A percentile compares a stretch with the other conserved stretches of the same genome.
Conservation (phyloP, 1,140 invertebrate species). For the Rhyacophila brunnea region DNA sequence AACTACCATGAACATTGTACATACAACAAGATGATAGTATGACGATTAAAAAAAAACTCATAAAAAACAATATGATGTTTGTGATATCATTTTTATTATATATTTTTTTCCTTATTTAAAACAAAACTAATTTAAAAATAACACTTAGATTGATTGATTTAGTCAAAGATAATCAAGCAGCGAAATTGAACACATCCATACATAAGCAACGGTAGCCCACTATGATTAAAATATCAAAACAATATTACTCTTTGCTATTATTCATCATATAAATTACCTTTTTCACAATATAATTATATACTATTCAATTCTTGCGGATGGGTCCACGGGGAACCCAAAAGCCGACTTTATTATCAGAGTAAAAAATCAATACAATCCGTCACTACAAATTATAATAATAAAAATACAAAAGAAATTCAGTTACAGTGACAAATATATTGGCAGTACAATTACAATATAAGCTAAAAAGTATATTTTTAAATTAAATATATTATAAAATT, state of each 20-base stretch:
- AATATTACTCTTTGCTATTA: background rate
- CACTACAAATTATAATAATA: slow-evolving; percentile 16
- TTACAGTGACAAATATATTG: slow-evolving; percentile 15
- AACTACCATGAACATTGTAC: slow-evolving; percentile 32
- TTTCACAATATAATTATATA: slow-evolving; percentile 12
- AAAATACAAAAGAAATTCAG: slow-evolving; percentile 17
- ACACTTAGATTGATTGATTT: slow-evolving; percentile 28
- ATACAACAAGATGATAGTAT: slow-evolving; percentile 24
- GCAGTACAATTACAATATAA: slow-evolving; percentile 30
- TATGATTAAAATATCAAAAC: slow-evolving; percentile 4
- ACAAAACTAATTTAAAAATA: slow-evolving; percentile 21
- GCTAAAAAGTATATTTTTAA: slow-evolving; percentile 18
- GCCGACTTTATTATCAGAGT: slow-evolving; percentile 16
- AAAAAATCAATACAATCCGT: slow-evolving; percentile 22
- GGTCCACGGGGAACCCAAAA: too few relatives aligned
- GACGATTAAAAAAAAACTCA: slow-evolving; percentile 31
- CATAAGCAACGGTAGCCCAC: slow-evolving; percentile 18
- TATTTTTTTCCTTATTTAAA: slow-evolving; percentile 14
- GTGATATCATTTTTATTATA: slow-evolving; percentile 28
- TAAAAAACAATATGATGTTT: slow-evolving; percentile 29
- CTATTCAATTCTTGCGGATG: slow-evolving; percentile 4
- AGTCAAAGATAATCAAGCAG: slow-evolving; percentile 30
- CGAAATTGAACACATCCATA: slow-evolving; percentile 27
- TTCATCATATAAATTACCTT: slow-evolving; percentile 15
- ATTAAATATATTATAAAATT: slow-evolving; percentile 17